A percentile compares a stretch with the other conserved stretches of the same genome.
Evolutionary conservation across 2,113 vertebrate species (phyloP).

Genomic region (Calidris pygmaea): DNA sequence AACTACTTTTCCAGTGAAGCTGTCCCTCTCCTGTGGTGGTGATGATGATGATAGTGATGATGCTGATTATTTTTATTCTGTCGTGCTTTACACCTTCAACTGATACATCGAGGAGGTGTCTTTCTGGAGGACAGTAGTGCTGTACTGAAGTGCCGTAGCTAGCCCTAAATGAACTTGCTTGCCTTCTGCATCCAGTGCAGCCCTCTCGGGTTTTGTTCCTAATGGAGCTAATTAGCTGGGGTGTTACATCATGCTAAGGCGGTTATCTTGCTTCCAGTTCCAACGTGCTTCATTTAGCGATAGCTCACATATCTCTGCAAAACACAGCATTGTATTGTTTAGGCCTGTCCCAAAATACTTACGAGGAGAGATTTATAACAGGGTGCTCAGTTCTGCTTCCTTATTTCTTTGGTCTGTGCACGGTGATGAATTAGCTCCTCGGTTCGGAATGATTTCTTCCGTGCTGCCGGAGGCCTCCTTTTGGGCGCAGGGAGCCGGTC

Average conservation of each 20-base stretch:
- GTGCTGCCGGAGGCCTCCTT: background rate
- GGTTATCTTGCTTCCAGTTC: conserved; percentile 48
- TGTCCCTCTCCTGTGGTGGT: background rate
- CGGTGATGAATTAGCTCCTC: background rate
- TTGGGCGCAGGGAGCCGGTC: background rate
- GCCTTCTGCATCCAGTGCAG: background rate
- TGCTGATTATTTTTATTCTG: background rate
- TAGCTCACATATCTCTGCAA: conserved; percentile 35
- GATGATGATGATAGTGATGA: background rate
- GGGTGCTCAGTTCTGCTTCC: background rate
- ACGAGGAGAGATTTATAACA: background rate
- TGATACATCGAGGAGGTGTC: background rate
- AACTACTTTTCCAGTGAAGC: background rate
- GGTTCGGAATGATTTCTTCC: background rate
- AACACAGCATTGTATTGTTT: conserved; percentile 21
- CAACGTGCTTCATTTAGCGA: background rate
- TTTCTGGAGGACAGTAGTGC: background rate
- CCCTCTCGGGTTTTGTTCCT: background rate
- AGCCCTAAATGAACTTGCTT: background rate
- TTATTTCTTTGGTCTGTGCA: background rate
- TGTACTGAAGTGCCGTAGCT: background rate
- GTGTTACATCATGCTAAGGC: background rate
- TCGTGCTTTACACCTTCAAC: background rate
- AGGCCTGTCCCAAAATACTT: conserved; percentile 5
- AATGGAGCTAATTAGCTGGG: background rate